These are phyloP conservation scores for Amphiprion ocellaris DNA, from an alignment of 2,113 vertebrate genomes.

Conservation along the genomic window DNA sequence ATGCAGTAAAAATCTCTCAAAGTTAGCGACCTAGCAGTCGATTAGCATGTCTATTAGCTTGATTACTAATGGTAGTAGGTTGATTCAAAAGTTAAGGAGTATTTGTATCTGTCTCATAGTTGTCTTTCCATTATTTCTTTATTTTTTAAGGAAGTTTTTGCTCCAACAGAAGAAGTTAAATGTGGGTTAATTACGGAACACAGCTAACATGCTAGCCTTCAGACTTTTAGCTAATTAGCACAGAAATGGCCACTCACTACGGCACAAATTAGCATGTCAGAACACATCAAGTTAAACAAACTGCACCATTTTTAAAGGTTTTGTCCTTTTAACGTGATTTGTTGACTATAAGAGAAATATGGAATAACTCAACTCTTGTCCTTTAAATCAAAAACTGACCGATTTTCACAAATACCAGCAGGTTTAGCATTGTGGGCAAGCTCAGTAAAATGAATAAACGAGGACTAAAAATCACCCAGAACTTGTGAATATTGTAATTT, in stretches of 20 bases:
- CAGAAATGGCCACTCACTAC: too few relatives aligned
- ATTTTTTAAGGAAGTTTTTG: too few relatives aligned
- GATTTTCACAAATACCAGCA: background rate
- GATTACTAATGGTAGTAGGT: background rate
- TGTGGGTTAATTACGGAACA: background rate
- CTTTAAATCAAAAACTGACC: constrained; percentile 1
- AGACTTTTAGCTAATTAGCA: too few relatives aligned
- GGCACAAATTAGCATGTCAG: too few relatives aligned
- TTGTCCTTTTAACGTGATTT: background rate
- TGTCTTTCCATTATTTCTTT: background rate
- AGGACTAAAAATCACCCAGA: background rate
- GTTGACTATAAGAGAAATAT: background rate
- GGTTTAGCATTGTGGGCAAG: constrained; percentile 17
- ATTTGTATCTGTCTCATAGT: background rate
- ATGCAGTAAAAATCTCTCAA: background rate
- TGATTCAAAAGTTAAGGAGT: background rate
- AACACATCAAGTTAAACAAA: too few relatives aligned
- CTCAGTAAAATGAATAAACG: background rate
- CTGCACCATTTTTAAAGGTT: too few relatives aligned
- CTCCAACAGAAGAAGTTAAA: too few relatives aligned
- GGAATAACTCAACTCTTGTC: background rate
- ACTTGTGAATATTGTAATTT: background rate
- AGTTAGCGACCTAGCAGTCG: background rate
- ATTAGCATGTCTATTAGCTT: background rate
- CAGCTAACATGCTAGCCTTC: background rate